These are phyloP conservation scores for Hippocampus abdominalis DNA, from an alignment of 2,113 vertebrate species.

Conservation along the genomic window DNA sequence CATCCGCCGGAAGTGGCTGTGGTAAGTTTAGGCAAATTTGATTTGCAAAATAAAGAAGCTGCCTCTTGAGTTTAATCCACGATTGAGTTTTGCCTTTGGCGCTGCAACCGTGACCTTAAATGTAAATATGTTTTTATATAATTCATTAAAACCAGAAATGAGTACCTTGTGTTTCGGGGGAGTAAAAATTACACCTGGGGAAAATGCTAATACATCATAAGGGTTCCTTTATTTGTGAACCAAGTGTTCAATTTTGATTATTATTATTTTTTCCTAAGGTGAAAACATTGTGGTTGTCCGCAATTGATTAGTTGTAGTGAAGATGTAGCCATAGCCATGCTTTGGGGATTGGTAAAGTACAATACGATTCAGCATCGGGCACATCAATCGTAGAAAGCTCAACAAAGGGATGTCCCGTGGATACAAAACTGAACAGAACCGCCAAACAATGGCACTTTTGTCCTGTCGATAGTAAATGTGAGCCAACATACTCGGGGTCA, in stretches of 20 bases:
- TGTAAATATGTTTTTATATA: neutral
- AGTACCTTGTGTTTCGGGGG: neutral
- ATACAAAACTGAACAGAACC: neutral
- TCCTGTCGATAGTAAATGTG: neutral
- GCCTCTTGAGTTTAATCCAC: neutral
- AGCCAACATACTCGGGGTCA: conserved; percentile 16
- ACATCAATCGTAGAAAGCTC: conserved; percentile 6
- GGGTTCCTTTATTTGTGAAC: neutral
- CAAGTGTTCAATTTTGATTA: neutral
- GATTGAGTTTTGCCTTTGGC: neutral
- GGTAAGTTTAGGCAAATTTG: too few species aligned
- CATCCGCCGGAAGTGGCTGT: too few species aligned
- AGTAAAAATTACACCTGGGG: neutral
- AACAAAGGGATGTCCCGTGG: conserved; percentile 3
- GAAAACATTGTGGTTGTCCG: neutral
- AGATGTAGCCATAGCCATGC: conserved; percentile 18
- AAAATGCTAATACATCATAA: conserved; percentile 12
- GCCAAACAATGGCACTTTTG: neutral
- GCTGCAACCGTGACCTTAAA: neutral
- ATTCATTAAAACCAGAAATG: neutral
- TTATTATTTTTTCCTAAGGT: neutral
- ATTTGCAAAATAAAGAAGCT: neutral
- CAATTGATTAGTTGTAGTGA: neutral
- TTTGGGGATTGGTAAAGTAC: conserved; percentile 28
- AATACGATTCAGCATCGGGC: conserved; percentile 9